phyloP scores from a whole-genome alignment of 2,797 vertebrate species.

The Enteromius viviparus region DNA sequence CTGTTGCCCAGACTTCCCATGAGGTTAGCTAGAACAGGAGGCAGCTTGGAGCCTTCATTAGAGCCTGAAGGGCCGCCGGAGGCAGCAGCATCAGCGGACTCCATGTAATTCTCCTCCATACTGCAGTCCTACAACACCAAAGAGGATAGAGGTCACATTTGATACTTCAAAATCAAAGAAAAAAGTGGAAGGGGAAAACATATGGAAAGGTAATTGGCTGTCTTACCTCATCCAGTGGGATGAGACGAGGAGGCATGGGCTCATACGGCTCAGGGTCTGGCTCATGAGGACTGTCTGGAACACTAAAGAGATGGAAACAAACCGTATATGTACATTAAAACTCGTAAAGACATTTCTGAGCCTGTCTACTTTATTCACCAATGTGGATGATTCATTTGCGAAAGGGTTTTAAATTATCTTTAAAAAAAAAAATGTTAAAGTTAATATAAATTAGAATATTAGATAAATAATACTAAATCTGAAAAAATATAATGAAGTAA shows the following conservation, averaged over 20 bases:
- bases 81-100: constrained; percentile 77
- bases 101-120: constrained; percentile 80
- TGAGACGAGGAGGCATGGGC: constrained; percentile 89
- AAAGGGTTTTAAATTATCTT: no score
- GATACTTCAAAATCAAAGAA: not conserved
- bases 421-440: no score
- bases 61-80: constrained; percentile 67
- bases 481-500: no score
- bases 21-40: constrained; percentile 91
- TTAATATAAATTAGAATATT: no score
- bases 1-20: constrained; percentile 88
- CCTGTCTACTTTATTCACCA: no score
- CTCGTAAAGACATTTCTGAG: no score
- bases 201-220: not conserved
- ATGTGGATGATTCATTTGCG: no score
- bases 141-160: not conserved
- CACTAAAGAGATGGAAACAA: constrained; percentile 60
- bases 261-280: constrained; percentile 93
- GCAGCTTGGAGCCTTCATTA: constrained; percentile 86
- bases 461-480: no score
- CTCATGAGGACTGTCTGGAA: constrained; percentile 88
- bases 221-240: constrained; percentile 91
- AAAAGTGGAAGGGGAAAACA: not conserved
- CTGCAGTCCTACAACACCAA: constrained; percentile 80
- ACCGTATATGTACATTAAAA: no score